phyloP scores from a whole-genome alignment of 2,797 vertebrate genomes.

The Etheostoma nigrum region DNA sequence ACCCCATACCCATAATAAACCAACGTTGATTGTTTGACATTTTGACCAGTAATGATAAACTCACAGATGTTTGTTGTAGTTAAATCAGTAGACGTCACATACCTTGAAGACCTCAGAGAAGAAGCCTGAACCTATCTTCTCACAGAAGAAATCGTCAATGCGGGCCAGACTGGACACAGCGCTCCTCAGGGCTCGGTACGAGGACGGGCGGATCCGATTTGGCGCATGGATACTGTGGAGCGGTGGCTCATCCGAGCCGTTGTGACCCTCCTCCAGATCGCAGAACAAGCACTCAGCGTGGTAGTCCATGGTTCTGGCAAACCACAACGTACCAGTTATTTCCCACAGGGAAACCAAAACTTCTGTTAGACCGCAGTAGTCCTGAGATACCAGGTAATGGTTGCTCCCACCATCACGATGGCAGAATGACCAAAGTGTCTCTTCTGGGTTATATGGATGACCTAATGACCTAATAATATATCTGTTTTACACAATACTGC shows the following conservation, averaged over 20 bases:
- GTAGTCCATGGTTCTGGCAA: slow-evolving; percentile 72
- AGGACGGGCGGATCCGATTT: slow-evolving; percentile 90
- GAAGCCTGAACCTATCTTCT: slow-evolving; percentile 96
- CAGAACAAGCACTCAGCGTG: slow-evolving; percentile 74
- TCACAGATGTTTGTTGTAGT: background rate
- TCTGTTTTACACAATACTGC: background rate
- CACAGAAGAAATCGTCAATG: slow-evolving; percentile 96
- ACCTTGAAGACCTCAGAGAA: slow-evolving; percentile 99
- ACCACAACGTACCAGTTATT: slow-evolving; percentile 14
- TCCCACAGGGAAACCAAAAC: slow-evolving; percentile 15
- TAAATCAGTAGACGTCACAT: slow-evolving; percentile 12
- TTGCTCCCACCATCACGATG: slow-evolving; percentile 26
- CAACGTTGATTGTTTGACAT: background rate
- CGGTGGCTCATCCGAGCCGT: slow-evolving; percentile 77
- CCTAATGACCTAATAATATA: background rate
- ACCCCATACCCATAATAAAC: too few relatives aligned
- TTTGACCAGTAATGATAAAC: background rate
- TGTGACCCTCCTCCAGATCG: slow-evolving; percentile 65
- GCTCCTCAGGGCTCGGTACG: slow-evolving; percentile 93
- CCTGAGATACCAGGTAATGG: slow-evolving; percentile 13
- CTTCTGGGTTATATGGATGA: background rate
- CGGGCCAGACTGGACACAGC: slow-evolving; percentile 94
- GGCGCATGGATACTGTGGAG: slow-evolving; percentile 80
- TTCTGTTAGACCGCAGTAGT: slow-evolving; percentile 46
- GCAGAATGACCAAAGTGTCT: background rate